Evolutionary conservation across 1,140 invertebrate species (phyloP), one percentile per base, ranked within the genome.

Genomic region (Patella vulgata): DNA sequence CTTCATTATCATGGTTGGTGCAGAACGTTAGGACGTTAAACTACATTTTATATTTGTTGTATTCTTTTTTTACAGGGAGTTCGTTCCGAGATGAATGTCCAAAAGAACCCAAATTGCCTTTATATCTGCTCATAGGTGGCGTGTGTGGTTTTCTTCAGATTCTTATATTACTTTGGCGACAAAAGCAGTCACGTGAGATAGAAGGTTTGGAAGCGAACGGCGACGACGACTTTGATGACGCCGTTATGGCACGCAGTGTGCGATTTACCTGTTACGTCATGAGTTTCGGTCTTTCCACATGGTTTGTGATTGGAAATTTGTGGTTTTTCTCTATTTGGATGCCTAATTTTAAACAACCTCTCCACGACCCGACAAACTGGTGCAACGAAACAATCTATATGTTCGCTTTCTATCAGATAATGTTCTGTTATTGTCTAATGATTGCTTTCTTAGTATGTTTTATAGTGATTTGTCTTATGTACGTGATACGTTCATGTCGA

Each of bases 361-460:
- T 91, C 21, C 91, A 89, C 77, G 75, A 80, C 42, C 78, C 78
- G 1, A 70, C 70, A n/a, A 79, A 80, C 65, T 82, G 80, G 80
- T 82, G 80, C 48, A 75, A 79, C 57, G 63, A 70, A 59, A 75
- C 76, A 0, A 73, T 81, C 2, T 81, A 77, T 55, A 64, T 68
- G 51, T 76, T 79, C 55, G 62, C 74, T 31, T 69, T 76, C 57
- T 88, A 89, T 9, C 91, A 93, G 75, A 86, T 93, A 0, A 86
- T 86, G 51, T 62, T 66, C 51, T 74, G 71, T 30, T 68, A 74
- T 59, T 52, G 42, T n/a, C 58, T 73, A n/a, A 36, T 75, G 23
- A 62, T 59, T 11, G 1, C 71, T 9, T 51, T 70, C 3, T n/a
- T 70, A 19, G 40, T 54, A 11, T 19, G 23, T 14, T 48, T 60